Conservation (phyloP, 2,113 vertebrate genomes). For the Myiozetetes cayanensis region DNA sequence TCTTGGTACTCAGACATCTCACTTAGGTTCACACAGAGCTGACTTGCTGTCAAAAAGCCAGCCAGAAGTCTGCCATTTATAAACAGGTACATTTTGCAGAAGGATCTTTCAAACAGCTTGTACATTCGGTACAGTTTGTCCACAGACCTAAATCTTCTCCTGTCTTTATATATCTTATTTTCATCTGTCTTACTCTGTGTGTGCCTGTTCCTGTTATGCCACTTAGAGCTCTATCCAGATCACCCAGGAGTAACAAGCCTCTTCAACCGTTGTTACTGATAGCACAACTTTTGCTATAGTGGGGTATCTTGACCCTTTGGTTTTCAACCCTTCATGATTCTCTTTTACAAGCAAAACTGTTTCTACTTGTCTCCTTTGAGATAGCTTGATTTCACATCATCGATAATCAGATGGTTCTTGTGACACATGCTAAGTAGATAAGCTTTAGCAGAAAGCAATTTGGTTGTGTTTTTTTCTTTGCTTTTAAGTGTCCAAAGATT, state of each 20-base stretch:
- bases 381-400: neutral
- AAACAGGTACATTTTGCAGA: neutral
- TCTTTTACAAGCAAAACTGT: neutral
- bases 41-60: neutral
- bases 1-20: neutral
- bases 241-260: neutral
- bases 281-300: neutral
- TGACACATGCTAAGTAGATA: neutral
- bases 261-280: neutral
- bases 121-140: neutral
- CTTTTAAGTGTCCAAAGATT: neutral
- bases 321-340: neutral
- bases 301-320: neutral
- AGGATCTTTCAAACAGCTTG: neutral
- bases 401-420: neutral
- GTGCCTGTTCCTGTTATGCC: neutral
- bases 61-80: neutral
- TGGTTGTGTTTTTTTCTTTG: neutral
- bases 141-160: neutral
- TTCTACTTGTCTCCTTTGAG: neutral
- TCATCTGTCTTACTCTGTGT: neutral
- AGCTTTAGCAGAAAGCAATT: neutral
- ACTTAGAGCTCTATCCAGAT: neutral
- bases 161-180: neutral
- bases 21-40: neutral